Evolutionary conservation across 2,888 invertebrate species (phyloP).

Genomic region (Tenthredo distinguenda): DNA sequence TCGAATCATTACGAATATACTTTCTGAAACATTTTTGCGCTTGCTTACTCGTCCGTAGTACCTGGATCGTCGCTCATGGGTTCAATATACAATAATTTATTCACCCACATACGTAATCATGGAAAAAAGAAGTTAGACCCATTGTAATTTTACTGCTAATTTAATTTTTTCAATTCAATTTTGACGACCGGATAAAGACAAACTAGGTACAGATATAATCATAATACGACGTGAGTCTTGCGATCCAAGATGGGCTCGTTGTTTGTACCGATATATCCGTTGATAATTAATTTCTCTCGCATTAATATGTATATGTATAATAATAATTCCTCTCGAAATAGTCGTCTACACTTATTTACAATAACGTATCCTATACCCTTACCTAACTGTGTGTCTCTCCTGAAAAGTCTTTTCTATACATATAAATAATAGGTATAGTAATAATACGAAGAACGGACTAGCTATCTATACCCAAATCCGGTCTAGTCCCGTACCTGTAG

Average conservation of each 20-base stretch:
- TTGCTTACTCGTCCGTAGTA: not conserved
- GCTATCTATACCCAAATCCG: constrained; percentile 24
- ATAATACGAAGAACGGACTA: constrained; percentile 47
- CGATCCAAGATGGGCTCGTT: not conserved
- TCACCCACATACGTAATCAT: not conserved
- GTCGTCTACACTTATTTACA: not conserved
- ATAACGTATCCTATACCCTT: constrained; percentile 2
- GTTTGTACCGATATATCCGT: not conserved
- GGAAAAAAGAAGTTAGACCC: not conserved
- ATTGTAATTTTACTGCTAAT: not conserved
- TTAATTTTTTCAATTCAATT: not conserved
- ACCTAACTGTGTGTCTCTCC: not conserved
- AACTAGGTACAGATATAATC: not conserved
- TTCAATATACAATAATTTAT: not conserved
- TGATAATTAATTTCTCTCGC: constrained; percentile 2
- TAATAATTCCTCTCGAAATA: not conserved
- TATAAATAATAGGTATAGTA: constrained; percentile 9
- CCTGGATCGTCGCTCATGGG: not conserved
- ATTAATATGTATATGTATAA: not conserved
- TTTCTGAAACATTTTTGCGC: not conserved
- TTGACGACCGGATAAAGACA: no score
- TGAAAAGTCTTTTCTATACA: constrained; percentile 10
- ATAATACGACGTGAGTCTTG: not conserved
- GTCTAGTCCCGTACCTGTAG: constrained; percentile 39
- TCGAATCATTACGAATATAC: not conserved